A percentile compares a stretch with the other conserved stretches of the same genome.
phyloP scores from a whole-genome alignment of 2,797 vertebrate species.

The Varecia variegata region DNA sequence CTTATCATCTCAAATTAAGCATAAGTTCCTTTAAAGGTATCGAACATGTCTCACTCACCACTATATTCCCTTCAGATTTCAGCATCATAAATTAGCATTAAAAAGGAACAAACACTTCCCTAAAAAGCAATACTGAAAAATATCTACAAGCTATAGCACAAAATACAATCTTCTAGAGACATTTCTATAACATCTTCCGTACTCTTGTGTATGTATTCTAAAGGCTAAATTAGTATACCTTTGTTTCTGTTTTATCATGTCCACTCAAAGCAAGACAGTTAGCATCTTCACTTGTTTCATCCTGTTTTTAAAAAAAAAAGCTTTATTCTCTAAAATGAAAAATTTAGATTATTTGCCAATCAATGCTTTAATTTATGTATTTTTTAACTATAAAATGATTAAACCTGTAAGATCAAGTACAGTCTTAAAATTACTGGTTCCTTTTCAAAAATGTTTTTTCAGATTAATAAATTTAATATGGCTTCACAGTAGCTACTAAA shows the following conservation, averaged over 20 bases:
- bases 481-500: constrained; percentile 23
- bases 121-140: neutral
- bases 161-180: neutral
- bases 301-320: constrained; percentile 80
- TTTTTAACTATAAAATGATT: constrained; percentile 24
- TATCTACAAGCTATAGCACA: neutral
- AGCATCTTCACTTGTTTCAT: constrained; percentile 85
- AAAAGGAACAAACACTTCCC: constrained; percentile 22
- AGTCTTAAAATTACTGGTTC: constrained; percentile 19
- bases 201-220: neutral
- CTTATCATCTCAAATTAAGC: neutral
- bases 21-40: neutral
- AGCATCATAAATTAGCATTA: neutral
- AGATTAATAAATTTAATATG: constrained; percentile 34
- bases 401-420: constrained; percentile 32
- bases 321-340: constrained; percentile 77
- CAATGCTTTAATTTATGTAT: constrained; percentile 56
- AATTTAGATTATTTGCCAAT: constrained; percentile 72
- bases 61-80: neutral
- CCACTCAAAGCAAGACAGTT: constrained; percentile 85
- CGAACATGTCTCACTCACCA: neutral
- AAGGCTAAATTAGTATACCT: constrained; percentile 81
- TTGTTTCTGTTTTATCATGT: constrained; percentile 86
- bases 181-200: neutral
- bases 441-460: neutral